phyloP scores from a whole-genome alignment of 2,797 vertebrate genomes.

The Halcyon leucocephala region DNA sequence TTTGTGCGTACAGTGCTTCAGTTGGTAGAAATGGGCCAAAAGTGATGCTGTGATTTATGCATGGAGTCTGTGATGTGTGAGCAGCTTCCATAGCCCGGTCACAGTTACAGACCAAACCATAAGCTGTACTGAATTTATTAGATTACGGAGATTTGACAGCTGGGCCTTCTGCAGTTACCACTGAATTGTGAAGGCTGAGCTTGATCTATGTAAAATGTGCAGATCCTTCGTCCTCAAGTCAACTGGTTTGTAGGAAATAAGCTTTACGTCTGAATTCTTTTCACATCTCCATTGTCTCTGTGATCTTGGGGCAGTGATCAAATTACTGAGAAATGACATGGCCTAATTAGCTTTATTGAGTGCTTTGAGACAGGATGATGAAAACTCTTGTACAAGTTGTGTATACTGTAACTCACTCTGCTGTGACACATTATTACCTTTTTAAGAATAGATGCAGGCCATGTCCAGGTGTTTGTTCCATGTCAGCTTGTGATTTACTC shows the following conservation, averaged over 20 bases:
- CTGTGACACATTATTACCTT: background rate
- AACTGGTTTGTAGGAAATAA: background rate
- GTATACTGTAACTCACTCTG: background rate
- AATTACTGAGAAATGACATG: background rate
- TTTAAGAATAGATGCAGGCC: background rate
- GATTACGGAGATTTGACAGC: background rate
- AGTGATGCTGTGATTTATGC: slow-evolving; percentile 75
- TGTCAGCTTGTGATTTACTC: background rate
- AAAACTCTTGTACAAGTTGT: background rate
- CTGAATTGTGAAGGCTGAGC: fast-evolving
- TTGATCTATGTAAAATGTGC: background rate
- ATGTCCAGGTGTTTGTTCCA: background rate
- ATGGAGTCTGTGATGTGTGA: slow-evolving; percentile 55
- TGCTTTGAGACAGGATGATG: background rate
- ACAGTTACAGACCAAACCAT: slow-evolving; percentile 57
- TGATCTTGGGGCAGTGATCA: background rate
- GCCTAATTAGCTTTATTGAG: background rate
- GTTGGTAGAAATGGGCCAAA: slow-evolving; percentile 66
- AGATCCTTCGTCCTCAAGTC: background rate
- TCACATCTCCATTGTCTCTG: background rate
- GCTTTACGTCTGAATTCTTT: background rate
- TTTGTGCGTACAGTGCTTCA: slow-evolving; percentile 58
- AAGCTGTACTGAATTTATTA: fast-evolving
- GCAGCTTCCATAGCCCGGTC: slow-evolving; percentile 76
- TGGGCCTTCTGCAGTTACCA: background rate